Evolutionary conservation across 1,140 invertebrate genomes (phyloP).

Genomic region (Pentalonia nigronervosa): DNA sequence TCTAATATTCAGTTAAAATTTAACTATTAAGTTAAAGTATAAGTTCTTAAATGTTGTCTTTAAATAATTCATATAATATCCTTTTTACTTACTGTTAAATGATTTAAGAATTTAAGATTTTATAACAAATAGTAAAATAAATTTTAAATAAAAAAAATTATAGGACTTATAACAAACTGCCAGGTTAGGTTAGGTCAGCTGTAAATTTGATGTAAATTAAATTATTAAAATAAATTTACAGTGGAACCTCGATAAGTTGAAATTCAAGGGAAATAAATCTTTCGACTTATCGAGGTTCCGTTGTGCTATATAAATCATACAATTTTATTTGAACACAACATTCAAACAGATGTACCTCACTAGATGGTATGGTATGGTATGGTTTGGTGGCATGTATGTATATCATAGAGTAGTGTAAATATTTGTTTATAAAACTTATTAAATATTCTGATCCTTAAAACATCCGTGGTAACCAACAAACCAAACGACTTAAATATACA

Average conservation of each 20-base stretch:
- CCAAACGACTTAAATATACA: conserved; percentile 17
- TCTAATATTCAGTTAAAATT: not conserved
- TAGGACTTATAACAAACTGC: not conserved
- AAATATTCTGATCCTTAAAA: conserved; percentile 30
- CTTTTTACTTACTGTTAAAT: too few species aligned
- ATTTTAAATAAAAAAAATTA: not conserved
- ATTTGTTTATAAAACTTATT: not conserved
- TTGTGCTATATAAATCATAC: not conserved
- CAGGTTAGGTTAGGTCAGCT: too few species aligned
- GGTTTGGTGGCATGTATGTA: conserved; percentile 24
- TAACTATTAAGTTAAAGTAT: too few species aligned
- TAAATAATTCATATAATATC: not conserved
- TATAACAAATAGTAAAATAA: not conserved
- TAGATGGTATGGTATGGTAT: not conserved
- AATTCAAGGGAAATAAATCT: too few species aligned
- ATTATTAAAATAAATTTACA: not conserved
- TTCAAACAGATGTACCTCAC: not conserved
- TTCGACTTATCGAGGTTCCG: too few species aligned
- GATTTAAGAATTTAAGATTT: not conserved
- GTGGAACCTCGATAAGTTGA: too few species aligned
- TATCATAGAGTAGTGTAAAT: conserved; percentile 4
- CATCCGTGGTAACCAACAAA: conserved; percentile 2
- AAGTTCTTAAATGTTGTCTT: not conserved
- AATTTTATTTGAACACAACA: conserved; percentile 4
- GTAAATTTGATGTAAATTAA: not conserved